Percentiles rank a stretch among this genome's conserved stretches.
These are phyloP conservation scores for Tokudaia tokunoshimensis DNA, from an alignment of 2,797 vertebrate species.

Conservation along the genomic window DNA sequence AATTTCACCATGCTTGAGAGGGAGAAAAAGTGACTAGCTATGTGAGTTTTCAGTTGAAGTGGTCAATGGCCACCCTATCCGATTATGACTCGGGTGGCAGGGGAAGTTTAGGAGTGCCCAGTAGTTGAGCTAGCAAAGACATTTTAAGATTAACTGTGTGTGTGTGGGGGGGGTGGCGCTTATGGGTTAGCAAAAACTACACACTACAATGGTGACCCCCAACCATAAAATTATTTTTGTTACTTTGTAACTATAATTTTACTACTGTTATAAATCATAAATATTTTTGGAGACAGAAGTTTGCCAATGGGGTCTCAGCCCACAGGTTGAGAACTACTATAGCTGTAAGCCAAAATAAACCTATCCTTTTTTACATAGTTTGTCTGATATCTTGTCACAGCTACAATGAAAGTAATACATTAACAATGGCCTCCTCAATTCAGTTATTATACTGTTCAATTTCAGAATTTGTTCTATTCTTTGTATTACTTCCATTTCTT, in stretches of 20 bases:
- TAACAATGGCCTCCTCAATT: neutral
- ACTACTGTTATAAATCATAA: neutral
- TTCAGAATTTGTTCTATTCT: neutral
- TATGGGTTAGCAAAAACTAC: neutral
- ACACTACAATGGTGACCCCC: neutral
- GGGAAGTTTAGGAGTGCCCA: neutral
- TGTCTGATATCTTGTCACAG: neutral
- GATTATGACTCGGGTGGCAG: too few relatives aligned
- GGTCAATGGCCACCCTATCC: neutral
- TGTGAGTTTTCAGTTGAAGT: neutral
- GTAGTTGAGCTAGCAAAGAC: neutral
- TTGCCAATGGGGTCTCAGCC: neutral
- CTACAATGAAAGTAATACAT: neutral
- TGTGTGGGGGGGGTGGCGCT: neutral
- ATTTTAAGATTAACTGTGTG: neutral
- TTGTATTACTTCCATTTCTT: neutral
- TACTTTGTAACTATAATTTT: neutral
- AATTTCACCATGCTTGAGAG: neutral
- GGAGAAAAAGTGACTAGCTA: neutral
- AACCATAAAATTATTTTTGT: neutral
- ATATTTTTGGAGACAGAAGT: neutral
- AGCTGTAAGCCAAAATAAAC: neutral
- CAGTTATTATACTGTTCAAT: neutral
- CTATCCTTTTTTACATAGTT: neutral
- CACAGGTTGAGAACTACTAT: neutral